A percentile compares a stretch with the other conserved stretches of the same genome.
Conservation (phyloP, 2,113 vertebrate species). For the Monarcha castaneiventris region DNA sequence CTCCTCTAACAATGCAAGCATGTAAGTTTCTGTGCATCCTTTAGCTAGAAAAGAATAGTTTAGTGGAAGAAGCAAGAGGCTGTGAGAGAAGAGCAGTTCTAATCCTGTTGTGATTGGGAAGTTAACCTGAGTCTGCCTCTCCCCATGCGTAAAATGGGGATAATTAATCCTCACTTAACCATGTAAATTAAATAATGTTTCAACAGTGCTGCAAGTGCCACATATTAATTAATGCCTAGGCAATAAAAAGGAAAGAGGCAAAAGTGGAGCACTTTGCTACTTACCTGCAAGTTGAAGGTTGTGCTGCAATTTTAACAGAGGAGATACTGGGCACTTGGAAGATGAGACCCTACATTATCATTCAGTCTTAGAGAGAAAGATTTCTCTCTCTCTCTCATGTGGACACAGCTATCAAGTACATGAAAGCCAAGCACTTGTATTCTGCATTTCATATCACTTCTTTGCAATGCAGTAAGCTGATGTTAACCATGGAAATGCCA, state of each 20-base stretch:
- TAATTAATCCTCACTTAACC: constrained; percentile 66
- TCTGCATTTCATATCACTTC: background rate
- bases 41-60: background rate
- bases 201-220: constrained; percentile 47
- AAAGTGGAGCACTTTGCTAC: constrained; percentile 29
- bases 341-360: background rate
- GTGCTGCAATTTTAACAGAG: background rate
- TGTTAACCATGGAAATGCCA: background rate
- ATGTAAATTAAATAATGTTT: constrained; percentile 66
- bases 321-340: background rate
- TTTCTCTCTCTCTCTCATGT: background rate
- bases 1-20: background rate
- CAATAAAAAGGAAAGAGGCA: constrained; percentile 36
- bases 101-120: constrained; percentile 27
- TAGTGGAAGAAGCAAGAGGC: background rate
- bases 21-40: background rate
- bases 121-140: constrained; percentile 56
- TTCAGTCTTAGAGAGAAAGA: background rate
- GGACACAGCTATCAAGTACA: background rate
- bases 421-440: background rate
- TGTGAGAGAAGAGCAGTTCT: constrained; percentile 20
- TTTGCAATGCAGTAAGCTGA: background rate
- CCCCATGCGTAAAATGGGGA: constrained; percentile 59
- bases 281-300: constrained; percentile 28
- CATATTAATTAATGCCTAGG: constrained; percentile 49